Conservation (phyloP, 2,888 invertebrate species). For the Aspidiotus destructor region DNA sequence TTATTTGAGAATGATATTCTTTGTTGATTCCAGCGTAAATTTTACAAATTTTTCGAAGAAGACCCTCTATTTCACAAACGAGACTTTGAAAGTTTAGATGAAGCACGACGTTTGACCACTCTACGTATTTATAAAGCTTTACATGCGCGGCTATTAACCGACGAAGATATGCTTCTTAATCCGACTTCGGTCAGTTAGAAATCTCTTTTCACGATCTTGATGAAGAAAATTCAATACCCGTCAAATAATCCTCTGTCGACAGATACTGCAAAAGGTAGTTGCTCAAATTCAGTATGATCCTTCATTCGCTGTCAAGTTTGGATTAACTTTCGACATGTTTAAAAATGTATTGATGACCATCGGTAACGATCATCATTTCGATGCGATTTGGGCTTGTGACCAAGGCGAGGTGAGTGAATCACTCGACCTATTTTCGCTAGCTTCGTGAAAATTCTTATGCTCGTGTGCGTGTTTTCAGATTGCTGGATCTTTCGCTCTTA, state of each 20-base stretch:
- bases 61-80: conserved; percentile 51
- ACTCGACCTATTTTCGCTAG: too few relatives aligned
- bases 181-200: conserved; percentile 37
- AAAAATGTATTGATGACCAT: conserved; percentile 44
- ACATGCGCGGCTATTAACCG: conserved; percentile 53
- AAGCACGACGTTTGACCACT: conserved; percentile 49
- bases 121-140: conserved; percentile 55
- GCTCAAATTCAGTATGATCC: conserved; percentile 42
- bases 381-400: conserved; percentile 48
- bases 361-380: conserved; percentile 45
- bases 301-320: conserved; percentile 42
- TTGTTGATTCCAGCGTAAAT: conserved; percentile 45
- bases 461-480: conserved; percentile 41
- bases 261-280: conserved; percentile 36
- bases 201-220: background rate
- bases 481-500: conserved; percentile 75
- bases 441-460: too few relatives aligned
- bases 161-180: conserved; percentile 45
- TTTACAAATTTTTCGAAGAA: conserved; percentile 51
- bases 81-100: conserved; percentile 48
- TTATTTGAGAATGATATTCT: background rate
- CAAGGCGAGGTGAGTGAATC: conserved; percentile 52
- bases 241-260: background rate
- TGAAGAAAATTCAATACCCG: too few relatives aligned
- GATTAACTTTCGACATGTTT: conserved; percentile 45